Base-by-base conservation (phyloP, 2,888 invertebrate genomes). In the Emmelina monodactyla region DNA sequence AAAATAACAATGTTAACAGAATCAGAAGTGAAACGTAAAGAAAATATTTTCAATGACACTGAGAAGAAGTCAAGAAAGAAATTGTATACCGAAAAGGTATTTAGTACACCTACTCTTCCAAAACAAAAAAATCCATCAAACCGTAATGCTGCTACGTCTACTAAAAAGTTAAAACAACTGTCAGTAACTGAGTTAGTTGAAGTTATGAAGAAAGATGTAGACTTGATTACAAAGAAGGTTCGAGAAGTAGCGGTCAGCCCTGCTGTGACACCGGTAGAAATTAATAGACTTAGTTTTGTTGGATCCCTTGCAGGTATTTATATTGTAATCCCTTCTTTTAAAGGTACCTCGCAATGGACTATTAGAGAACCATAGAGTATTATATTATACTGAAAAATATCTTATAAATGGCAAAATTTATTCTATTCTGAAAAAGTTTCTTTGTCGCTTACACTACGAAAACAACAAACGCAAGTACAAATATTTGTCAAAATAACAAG, bases 291-390 rank as follows among this genome's bases (percentile, higher is more conserved):
- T 6, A 75, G 69, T 45, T 84, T 85, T 51, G 54, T 85, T 38
- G 82, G 73, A 32, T 85, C 85, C 30, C 61, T 85, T 40, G 82
- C 83, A 53, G 80, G 84, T 84, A 62, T 5, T 19, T 19, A 6
- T 19, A 19, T 19, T 19, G 5, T 6, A 19, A n/a, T n/a, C n/a
- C n/a, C n/a, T n/a, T n/a, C n/a, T n/a, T n/a, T n/a, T n/a, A n/a
- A n/a, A n/a, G n/a, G n/a, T n/a, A n/a, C n/a, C n/a, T n/a, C n/a
- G n/a, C n/a, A n/a, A n/a, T n/a, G n/a, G n/a, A n/a, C n/a, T n/a
- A n/a, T n/a, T n/a, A n/a, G n/a, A n/a, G n/a, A n/a, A n/a, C n/a
- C n/a, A n/a, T n/a, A n/a, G n/a, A n/a, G n/a, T n/a, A n/a, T n/a
- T n/a, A n/a, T n/a, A n/a, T n/a, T n/a, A n/a, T n/a, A n/a, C n/a